Base-by-base conservation (phyloP, 2,888 invertebrate genomes). In the Caenorhabditis sinica region DNA sequence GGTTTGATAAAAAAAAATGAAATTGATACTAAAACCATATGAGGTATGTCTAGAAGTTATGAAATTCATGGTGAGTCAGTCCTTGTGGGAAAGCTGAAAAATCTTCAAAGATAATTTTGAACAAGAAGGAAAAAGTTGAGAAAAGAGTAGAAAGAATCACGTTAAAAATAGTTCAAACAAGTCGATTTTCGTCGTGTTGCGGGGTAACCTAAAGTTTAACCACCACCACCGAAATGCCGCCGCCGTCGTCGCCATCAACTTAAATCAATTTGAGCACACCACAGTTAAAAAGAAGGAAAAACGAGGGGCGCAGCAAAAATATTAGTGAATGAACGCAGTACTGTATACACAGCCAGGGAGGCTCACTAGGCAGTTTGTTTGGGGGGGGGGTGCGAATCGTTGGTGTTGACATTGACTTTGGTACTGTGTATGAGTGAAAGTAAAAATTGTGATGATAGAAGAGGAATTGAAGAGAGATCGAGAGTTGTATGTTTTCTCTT, bases 91-190 rank as follows among this genome's bases (percentile, higher is more conserved):
- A 28, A 60, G 4, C 15, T 60, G 4, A 2, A 60, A 33, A 56
- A 11, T 20, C n/a, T 60, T 25, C 30, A 30, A 25, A 30, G 15
- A 40, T 23, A 23, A 36, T 11, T 49, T 43, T 28, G n/a, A 49
- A n/a, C n/a, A n/a, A 51, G 20, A 23, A 56, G 40, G 30, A n/a
- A 40, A 58, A 56, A 66, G n/a, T 43, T 23, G 20, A 43, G 40
- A 11, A 20, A 20, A 17, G 53, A 56, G 30, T 30, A 58, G 49
- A 40, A 75, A 75, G 49, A 74, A 45, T 23, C 40, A 68, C 68
- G 68, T 76, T 68, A 76, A 69, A 76, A 76, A 73, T 72, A 80
- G 73, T 73, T 80, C 73, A 80, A 80, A 80, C 73, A 80, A 73
- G 68, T 25, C 56, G 53, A 51, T 51, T 6, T 53, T 4, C 36